Evolutionary conservation across 2,888 invertebrate genomes (phyloP).

Genomic region (Leptinotarsa rubiginosa): DNA sequence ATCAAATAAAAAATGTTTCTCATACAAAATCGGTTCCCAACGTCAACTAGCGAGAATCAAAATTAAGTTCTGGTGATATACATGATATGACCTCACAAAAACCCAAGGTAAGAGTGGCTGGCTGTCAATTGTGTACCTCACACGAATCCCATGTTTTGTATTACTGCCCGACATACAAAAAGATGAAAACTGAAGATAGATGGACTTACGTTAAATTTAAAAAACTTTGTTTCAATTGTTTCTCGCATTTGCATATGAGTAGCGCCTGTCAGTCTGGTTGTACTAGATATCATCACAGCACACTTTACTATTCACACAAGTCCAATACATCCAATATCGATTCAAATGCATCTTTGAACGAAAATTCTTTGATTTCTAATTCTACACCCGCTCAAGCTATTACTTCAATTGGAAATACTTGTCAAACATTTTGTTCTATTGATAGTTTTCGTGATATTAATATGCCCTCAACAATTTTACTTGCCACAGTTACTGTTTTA

Average conservation of each 20-base stretch:
- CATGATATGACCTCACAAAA: background rate
- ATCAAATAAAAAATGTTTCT: background rate
- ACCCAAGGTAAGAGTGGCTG: background rate
- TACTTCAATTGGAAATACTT: background rate
- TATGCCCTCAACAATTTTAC: background rate
- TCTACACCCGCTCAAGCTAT: background rate
- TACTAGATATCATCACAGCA: background rate
- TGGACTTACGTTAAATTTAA: background rate
- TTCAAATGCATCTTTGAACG: background rate
- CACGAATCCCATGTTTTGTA: background rate
- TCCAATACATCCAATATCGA: background rate
- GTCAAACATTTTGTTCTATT: background rate
- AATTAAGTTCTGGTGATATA: background rate
- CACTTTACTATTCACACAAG: background rate
- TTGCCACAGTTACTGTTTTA: background rate
- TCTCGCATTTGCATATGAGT: background rate
- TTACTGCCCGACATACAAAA: background rate
- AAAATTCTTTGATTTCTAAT: background rate
- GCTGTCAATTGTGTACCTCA: too few relatives aligned
- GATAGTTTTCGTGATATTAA: background rate
- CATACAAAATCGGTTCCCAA: background rate
- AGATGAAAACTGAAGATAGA: background rate
- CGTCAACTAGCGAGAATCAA: background rate
- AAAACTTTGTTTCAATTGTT: background rate
- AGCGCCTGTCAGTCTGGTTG: background rate